Evolutionary conservation across 2,797 vertebrate species (phyloP).

Genomic region (Glossophaga mutica): DNA sequence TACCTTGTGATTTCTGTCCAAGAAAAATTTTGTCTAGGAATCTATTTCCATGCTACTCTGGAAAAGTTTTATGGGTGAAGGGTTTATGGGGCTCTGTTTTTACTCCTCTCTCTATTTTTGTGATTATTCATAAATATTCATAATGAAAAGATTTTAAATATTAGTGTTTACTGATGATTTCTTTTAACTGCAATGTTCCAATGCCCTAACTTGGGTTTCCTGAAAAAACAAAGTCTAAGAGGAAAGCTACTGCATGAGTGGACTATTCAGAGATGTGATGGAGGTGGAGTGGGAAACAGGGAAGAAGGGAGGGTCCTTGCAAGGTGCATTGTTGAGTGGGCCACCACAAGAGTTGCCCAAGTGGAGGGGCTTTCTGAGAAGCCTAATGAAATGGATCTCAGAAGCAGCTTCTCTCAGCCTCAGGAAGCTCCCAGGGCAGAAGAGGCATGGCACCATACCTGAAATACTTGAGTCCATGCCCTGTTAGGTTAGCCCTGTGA

Average conservation of each 20-base stretch:
- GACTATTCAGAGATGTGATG: not conserved
- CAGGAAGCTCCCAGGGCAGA: not conserved
- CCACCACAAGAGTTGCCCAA: not conserved
- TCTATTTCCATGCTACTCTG: not conserved
- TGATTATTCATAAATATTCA: not conserved
- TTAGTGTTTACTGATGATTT: not conserved
- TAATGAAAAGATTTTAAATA: not conserved
- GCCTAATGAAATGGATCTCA: not conserved
- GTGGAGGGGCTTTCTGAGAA: not conserved
- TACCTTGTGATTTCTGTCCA: not conserved
- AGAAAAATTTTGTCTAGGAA: not conserved
- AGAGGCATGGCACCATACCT: fast-evolving
- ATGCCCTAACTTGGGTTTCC: not conserved
- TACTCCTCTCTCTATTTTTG: not conserved
- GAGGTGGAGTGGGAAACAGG: not conserved
- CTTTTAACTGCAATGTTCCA: not conserved
- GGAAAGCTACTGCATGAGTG: not conserved
- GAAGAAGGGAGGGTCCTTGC: not conserved
- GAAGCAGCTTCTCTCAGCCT: not conserved
- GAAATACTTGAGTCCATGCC: not conserved
- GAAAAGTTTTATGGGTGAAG: not conserved
- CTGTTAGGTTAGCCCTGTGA: not conserved
- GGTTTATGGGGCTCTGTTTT: not conserved
- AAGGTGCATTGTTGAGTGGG: not conserved
- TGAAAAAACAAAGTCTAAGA: not conserved